Evolutionary conservation across 2,797 vertebrate species (phyloP).

Genomic region (Labeo calbasu): DNA sequence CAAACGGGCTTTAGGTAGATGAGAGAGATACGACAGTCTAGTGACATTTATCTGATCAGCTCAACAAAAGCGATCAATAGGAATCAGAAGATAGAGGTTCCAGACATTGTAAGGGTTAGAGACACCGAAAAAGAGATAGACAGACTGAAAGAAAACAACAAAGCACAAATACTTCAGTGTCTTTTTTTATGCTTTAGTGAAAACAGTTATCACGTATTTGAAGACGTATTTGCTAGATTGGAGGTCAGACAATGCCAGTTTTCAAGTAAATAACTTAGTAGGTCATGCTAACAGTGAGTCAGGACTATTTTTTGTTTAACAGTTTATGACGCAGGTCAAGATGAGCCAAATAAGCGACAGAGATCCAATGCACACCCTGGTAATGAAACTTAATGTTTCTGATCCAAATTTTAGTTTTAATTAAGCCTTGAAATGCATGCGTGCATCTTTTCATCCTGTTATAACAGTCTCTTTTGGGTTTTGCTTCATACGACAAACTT

Average conservation of each 20-base stretch:
- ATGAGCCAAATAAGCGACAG: not conserved
- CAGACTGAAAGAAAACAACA: slow-evolving; percentile 12
- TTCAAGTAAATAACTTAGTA: slow-evolving; percentile 2
- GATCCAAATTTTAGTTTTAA: not conserved
- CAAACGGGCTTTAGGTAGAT: slow-evolving; percentile 29
- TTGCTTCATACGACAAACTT: not conserved
- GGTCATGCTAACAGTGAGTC: not conserved
- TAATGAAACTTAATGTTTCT: slow-evolving; percentile 24
- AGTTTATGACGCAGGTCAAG: slow-evolving; percentile 3
- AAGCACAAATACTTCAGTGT: not conserved
- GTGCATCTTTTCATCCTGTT: not conserved
- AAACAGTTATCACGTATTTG: not conserved
- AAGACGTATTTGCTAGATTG: not conserved
- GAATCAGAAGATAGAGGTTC: slow-evolving; percentile 11
- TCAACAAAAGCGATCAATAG: slow-evolving; percentile 54
- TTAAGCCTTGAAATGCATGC: not conserved
- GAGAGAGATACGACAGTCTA: slow-evolving; percentile 22
- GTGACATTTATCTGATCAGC: slow-evolving; percentile 56
- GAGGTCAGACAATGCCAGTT: slow-evolving; percentile 8
- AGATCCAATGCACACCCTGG: slow-evolving; percentile 17
- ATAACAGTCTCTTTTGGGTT: not conserved
- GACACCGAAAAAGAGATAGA: not conserved
- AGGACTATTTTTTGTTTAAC: slow-evolving; percentile 12
- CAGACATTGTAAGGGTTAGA: slow-evolving; percentile 13
- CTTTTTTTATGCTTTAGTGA: slow-evolving; percentile 6